Conservation (phyloP, 2,113 vertebrate genomes). For the Oncorhynchus gorbuscha region DNA sequence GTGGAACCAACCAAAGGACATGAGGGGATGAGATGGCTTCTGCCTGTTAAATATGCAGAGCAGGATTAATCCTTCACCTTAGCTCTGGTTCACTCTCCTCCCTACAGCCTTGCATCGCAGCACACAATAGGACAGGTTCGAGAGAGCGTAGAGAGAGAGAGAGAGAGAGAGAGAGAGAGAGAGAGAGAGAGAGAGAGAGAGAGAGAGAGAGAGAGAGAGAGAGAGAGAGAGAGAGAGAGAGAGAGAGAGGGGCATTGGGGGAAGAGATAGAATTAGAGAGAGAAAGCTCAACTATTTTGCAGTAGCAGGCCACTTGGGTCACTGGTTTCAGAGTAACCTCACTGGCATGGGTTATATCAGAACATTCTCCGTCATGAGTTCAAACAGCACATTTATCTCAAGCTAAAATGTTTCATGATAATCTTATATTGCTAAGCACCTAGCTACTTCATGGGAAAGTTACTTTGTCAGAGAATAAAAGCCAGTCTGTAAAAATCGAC, state of each 20-base stretch:
- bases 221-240: neutral
- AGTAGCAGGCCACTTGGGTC: neutral
- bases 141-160: neutral
- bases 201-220: neutral
- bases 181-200: neutral
- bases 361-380: too few species aligned
- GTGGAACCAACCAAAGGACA: neutral
- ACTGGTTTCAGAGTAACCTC: too few species aligned
- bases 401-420: too few species aligned
- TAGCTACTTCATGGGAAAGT: neutral
- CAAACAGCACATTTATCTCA: too few species aligned
- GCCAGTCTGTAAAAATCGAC: neutral
- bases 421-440: too few species aligned
- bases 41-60: slow-evolving; percentile 8
- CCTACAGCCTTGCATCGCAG: neutral
- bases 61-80: slow-evolving; percentile 7
- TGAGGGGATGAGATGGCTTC: neutral
- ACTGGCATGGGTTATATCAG: too few species aligned
- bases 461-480: neutral
- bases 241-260: neutral
- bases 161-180: neutral
- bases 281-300: neutral
- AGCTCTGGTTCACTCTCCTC: neutral
- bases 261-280: too few species aligned
- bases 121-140: neutral